Base-by-base conservation (phyloP, 2,797 vertebrate species). In the Bufotes viridis region DNA sequence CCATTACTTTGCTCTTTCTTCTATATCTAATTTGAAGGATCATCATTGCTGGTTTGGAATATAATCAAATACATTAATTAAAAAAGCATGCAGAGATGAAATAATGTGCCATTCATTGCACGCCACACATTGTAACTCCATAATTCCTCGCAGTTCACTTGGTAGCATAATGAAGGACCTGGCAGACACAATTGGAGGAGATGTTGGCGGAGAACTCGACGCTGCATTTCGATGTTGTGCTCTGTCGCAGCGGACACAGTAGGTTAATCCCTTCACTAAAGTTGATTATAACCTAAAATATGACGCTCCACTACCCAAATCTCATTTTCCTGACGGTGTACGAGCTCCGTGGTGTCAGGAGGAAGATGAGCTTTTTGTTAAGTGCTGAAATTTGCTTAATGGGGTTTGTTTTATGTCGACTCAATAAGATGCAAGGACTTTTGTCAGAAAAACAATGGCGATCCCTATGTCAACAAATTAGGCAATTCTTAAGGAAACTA, bases 261-360 rank as follows among this genome's bases (percentile, higher is more conserved):
- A 82, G 49, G 65, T 82, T 82, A 82, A 82, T 82, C 81, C 65
- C n/a, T n/a, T 65, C 11, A 67, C 22, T 57, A 75, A 82, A 70
- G 81, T 82, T 70, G 65, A 51, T 82, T 82, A 82, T 13, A 82
- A 82, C 63, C 42, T 69, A 70, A 65, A 70, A 82, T 82, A 53
- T 15, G 81, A 82, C 15, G 81, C 81, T 82, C 67, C 51, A 11
- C 63, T 22, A 29, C 42, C 81, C 81, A 20, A 53, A 82, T 70
- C 81, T 82, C 65, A 82, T 82, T 82, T 70, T 55, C 63, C 51
- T 22, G 17, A 2, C 15, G 22, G 15, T 29, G 63, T 55, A 70
- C 63, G 22, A 69, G 81, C 26, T 18, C 22, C 34, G 51, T n/a
- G 10, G 81, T 29, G 81, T 70, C 49, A 55, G 65, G 63, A 67